Evolutionary conservation across 2,888 invertebrate genomes (phyloP).

Genomic region (Spisula subtruncata): DNA sequence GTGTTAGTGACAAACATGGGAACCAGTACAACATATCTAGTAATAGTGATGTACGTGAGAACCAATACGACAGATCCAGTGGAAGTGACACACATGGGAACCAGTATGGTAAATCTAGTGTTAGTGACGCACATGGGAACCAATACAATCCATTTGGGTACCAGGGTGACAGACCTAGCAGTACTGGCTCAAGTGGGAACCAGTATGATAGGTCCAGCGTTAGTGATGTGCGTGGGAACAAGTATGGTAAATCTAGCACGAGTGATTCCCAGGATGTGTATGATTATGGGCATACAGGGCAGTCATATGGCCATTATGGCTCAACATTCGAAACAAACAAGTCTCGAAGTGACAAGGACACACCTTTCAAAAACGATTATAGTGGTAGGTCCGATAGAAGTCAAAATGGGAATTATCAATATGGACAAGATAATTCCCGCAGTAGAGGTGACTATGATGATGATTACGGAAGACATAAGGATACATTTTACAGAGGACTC

Average conservation of each 20-base stretch:
- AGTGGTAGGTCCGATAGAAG: background rate
- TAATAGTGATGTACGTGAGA: too few species aligned
- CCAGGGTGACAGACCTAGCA: too few species aligned
- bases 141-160: too few species aligned
- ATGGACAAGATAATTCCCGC: background rate
- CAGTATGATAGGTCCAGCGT: background rate
- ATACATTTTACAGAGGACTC: background rate
- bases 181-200: too few species aligned
- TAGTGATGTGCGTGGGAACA: background rate
- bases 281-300: constrained; percentile 43
- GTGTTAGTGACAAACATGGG: too few species aligned
- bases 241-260: background rate
- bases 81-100: too few species aligned
- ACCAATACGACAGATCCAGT: too few species aligned
- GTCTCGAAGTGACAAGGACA: constrained; percentile 14
- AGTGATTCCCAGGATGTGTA: constrained; percentile 24
- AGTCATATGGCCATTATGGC: background rate
- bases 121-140: too few species aligned
- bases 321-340: background rate
- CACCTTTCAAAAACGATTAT: background rate
- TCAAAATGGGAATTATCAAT: background rate
- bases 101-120: background rate
- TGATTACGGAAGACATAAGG: background rate
- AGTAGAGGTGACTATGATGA: background rate
- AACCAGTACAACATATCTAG: too few species aligned